phyloP scores from a whole-genome alignment of 2,797 vertebrate genomes.

The Leuciscus waleckii region DNA sequence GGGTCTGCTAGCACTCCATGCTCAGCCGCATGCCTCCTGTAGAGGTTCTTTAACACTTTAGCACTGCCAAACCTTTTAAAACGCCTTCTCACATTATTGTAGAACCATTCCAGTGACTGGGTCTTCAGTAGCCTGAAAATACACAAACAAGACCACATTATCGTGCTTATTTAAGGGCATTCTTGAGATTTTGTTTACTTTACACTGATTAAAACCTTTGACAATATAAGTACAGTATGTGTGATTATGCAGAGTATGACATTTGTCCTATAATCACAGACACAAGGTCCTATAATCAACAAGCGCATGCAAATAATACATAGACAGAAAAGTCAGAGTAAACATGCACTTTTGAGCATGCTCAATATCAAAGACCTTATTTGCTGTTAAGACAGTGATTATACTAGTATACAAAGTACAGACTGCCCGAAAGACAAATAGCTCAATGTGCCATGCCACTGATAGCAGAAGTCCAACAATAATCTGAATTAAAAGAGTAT shows the following conservation, averaged over 20 bases:
- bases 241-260: neutral
- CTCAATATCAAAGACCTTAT: neutral
- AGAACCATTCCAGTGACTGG: constrained; percentile 96
- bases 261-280: neutral
- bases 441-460: constrained; percentile 4
- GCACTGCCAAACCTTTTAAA: constrained; percentile 96
- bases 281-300: neutral
- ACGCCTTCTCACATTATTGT: constrained; percentile 90
- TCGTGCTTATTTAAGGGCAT: neutral
- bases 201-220: constrained; percentile 2
- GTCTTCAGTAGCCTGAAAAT: constrained; percentile 84
- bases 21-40: constrained; percentile 87
- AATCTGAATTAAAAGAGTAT: neutral
- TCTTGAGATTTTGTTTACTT: neutral
- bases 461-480: constrained; percentile 3
- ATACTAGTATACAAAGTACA: neutral
- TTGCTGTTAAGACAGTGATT: neutral
- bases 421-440: neutral
- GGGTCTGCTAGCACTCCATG: constrained; percentile 80
- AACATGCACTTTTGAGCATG: neutral
- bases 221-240: neutral
- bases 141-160: constrained; percentile 17
- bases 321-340: neutral
- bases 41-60: constrained; percentile 95
- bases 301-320: constrained; percentile 16